These are phyloP conservation scores for Vanacampus margaritifer DNA, from an alignment of 2,113 vertebrate species.

Conservation along the genomic window DNA sequence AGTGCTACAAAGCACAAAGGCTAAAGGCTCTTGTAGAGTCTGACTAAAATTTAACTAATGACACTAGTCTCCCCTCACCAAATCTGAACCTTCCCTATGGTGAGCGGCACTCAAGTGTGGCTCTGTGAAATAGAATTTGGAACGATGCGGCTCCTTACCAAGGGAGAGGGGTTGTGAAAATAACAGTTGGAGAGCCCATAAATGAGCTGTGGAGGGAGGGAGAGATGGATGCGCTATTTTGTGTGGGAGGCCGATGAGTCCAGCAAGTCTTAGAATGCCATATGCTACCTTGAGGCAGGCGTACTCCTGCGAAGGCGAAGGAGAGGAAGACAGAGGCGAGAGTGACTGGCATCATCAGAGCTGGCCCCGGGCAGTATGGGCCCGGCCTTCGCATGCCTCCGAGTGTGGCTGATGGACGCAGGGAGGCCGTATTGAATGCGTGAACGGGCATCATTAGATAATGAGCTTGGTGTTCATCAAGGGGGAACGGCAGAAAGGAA, in stretches of 20 bases:
- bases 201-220: slow-evolving; percentile 58
- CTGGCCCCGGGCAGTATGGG: slow-evolving; percentile 46
- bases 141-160: slow-evolving; percentile 53
- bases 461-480: slow-evolving; percentile 36
- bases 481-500: slow-evolving; percentile 35
- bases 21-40: slow-evolving; percentile 43
- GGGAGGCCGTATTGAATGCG: slow-evolving; percentile 36
- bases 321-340: slow-evolving; percentile 36
- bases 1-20: slow-evolving; percentile 18
- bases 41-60: slow-evolving; percentile 73
- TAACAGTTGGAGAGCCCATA: slow-evolving; percentile 65
- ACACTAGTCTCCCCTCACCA: slow-evolving; percentile 58
- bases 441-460: slow-evolving; percentile 21
- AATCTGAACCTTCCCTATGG: slow-evolving; percentile 65
- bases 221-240: slow-evolving; percentile 60
- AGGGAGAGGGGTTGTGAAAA: slow-evolving; percentile 59
- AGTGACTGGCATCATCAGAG: slow-evolving; percentile 55
- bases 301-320: slow-evolving; percentile 44
- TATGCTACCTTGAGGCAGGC: slow-evolving; percentile 68
- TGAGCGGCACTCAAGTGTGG: slow-evolving; percentile 65
- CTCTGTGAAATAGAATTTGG: slow-evolving; percentile 62
- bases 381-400: slow-evolving; percentile 49
- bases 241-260: slow-evolving; percentile 66
- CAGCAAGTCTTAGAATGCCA: slow-evolving; percentile 67
- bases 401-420: slow-evolving; percentile 31